Evolutionary conservation across 2,797 vertebrate genomes (phyloP).

Genomic region (Macroramphosus scolopax): DNA sequence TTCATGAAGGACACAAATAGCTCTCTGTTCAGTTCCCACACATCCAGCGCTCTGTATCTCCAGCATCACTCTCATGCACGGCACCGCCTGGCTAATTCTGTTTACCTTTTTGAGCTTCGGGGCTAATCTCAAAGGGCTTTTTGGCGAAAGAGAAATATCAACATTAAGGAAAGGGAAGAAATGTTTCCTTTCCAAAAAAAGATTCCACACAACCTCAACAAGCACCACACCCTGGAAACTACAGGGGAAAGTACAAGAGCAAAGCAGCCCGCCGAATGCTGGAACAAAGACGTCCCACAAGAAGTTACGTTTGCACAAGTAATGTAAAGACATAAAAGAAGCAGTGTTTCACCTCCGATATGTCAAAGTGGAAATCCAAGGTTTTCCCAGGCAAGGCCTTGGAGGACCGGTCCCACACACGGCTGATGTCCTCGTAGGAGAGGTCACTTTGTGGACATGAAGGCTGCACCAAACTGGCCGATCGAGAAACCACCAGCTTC

Average conservation of each 20-base stretch:
- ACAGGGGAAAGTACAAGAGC: slow-evolving; percentile 29
- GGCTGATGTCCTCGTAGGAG: slow-evolving; percentile 86
- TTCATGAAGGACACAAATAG: slow-evolving; percentile 79
- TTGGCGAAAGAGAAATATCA: slow-evolving; percentile 51
- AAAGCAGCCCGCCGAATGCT: slow-evolving; percentile 4
- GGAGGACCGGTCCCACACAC: slow-evolving; percentile 87
- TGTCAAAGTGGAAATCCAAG: slow-evolving; percentile 92
- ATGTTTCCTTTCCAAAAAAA: slow-evolving; percentile 51
- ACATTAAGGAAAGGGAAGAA: slow-evolving; percentile 51
- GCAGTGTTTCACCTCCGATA: slow-evolving; percentile 83
- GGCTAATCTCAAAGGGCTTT: slow-evolving; percentile 52
- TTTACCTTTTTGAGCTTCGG: slow-evolving; percentile 59
- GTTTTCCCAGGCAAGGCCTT: slow-evolving; percentile 94
- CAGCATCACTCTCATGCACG: slow-evolving; percentile 48
- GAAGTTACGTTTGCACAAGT: background rate
- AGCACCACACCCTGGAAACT: slow-evolving; percentile 65
- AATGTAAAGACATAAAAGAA: slow-evolving; percentile 12
- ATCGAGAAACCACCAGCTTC: slow-evolving; percentile 91
- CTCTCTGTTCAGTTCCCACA: slow-evolving; percentile 78
- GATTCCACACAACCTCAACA: slow-evolving; percentile 39
- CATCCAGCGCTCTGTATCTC: slow-evolving; percentile 48
- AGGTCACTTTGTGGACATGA: slow-evolving; percentile 84
- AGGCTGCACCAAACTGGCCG: slow-evolving; percentile 88
- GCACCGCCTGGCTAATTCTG: slow-evolving; percentile 48
- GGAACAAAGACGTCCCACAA: slow-evolving; percentile 4